Evolutionary conservation across 2,888 invertebrate species (phyloP).

Genomic region (Synanthedon tipuliformis): DNA sequence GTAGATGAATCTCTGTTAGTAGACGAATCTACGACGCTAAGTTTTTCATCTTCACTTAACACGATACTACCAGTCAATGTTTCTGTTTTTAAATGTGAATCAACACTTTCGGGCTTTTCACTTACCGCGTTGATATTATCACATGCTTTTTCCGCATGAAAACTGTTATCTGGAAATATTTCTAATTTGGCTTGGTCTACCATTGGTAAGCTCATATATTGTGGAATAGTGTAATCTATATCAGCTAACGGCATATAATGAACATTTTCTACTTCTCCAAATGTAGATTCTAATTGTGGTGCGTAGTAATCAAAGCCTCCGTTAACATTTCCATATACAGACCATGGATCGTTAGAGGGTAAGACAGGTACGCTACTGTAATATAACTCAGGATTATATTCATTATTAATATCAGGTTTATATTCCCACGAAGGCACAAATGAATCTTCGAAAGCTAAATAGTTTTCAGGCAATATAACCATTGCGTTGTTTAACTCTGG

Average conservation of each 20-base stretch:
- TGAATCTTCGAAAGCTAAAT: constrained; percentile 65
- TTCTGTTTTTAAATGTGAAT: constrained; percentile 6
- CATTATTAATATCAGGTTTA: constrained; percentile 42
- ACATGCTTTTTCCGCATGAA: constrained; percentile 15
- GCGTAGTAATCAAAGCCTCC: constrained; percentile 47
- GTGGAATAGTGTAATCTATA: constrained; percentile 57
- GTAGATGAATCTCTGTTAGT: constrained; percentile 39
- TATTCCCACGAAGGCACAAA: constrained; percentile 61
- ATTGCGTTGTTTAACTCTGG: constrained; percentile 39
- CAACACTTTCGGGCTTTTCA: constrained; percentile 1
- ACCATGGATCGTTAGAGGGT: constrained; percentile 60
- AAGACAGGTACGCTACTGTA: constrained; percentile 52
- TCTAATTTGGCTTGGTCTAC: constrained; percentile 36
- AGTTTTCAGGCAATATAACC: constrained; percentile 59
- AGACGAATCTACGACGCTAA: constrained; percentile 21
- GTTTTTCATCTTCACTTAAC: constrained; percentile 34
- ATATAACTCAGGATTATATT: constrained; percentile 40
- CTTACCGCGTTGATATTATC: constrained; percentile 5
- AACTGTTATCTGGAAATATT: constrained; percentile 5
- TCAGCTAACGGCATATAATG: constrained; percentile 57
- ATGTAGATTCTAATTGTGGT: constrained; percentile 40
- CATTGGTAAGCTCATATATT: constrained; percentile 53
- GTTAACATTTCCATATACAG: constrained; percentile 42
- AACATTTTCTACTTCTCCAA: constrained; percentile 34
- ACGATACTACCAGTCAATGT: constrained; percentile 15